Percentiles rank a stretch among this genome's conserved stretches.
Evolutionary conservation across 2,113 vertebrate species (phyloP).

Genomic region (Xiphias gladius): DNA sequence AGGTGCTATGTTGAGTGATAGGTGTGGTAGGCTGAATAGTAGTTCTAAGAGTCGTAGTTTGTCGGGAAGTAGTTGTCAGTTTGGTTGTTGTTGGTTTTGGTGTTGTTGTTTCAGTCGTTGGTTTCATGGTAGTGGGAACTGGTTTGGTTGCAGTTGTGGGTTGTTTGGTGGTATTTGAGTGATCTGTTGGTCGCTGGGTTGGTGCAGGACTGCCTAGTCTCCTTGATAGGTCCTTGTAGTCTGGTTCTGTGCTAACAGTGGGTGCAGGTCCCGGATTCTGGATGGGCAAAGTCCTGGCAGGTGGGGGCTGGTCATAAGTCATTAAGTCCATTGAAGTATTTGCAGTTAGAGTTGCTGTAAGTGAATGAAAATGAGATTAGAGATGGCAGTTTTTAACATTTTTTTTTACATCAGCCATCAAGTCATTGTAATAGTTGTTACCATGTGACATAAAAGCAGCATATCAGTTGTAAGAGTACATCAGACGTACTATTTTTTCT

Average conservation of each 20-base stretch:
- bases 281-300: background rate
- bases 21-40: conserved; percentile 2
- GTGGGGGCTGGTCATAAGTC: conserved; percentile 42
- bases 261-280: conserved; percentile 7
- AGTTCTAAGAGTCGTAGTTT: background rate
- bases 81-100: conserved; percentile 15
- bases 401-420: background rate
- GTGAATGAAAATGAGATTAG: background rate
- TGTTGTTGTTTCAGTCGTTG: conserved; percentile 8
- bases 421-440: background rate
- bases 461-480: background rate
- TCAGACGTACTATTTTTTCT: conserved; percentile 46
- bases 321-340: conserved; percentile 43
- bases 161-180: background rate
- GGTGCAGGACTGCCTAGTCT: conserved; percentile 1
- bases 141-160: conserved; percentile 37
- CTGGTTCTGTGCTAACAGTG: background rate
- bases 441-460: background rate
- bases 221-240: background rate
- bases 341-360: conserved; percentile 29
- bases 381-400: background rate
- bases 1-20: conserved; percentile 6
- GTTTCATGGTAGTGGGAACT: conserved; percentile 29
- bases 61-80: background rate
- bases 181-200: background rate